phyloP scores from a whole-genome alignment of 92 coral and sea anemone species.

The Isaurus tuberculatus region DNA sequence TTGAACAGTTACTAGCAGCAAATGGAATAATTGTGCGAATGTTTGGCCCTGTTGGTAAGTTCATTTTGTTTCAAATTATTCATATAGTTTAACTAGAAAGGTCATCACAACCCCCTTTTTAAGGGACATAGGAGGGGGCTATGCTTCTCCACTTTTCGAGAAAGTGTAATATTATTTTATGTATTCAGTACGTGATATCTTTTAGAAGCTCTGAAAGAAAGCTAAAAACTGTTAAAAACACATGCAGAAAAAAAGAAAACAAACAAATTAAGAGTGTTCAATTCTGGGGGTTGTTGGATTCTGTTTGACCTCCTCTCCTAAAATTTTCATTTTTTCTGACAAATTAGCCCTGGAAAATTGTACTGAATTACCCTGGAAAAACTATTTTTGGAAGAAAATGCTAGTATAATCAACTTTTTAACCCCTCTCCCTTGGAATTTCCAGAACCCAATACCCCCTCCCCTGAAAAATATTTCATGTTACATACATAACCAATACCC shows the following conservation, averaged over 20 bases:
- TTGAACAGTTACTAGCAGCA: conserved; percentile 54
- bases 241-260: conserved; percentile 12
- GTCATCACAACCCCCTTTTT: conserved; percentile 5
- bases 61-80: conserved; percentile 1
- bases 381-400: not conserved
- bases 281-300: conserved; percentile 1
- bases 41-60: conserved; percentile 27
- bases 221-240: conserved; percentile 16
- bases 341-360: conserved; percentile 15
- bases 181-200: conserved; percentile 11
- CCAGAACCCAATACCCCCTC: not conserved
- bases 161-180: conserved; percentile 1
- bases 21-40: conserved; percentile 44
- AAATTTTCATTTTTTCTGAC: conserved; percentile 10
- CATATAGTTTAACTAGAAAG: not conserved
- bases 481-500: conserved; percentile 17
- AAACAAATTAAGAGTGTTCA: conserved; percentile 19
- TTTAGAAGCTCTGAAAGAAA: conserved; percentile 18
- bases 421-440: not conserved
- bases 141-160: conserved; percentile 16
- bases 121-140: not conserved
- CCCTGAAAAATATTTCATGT: conserved; percentile 10
- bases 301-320: conserved; percentile 24
- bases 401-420: not conserved
- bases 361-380: conserved; percentile 14